A percentile compares a stretch with the other conserved stretches of the same genome.
phyloP scores from a whole-genome alignment of 2,113 vertebrate genomes.

The Tachysurus fulvidraco region DNA sequence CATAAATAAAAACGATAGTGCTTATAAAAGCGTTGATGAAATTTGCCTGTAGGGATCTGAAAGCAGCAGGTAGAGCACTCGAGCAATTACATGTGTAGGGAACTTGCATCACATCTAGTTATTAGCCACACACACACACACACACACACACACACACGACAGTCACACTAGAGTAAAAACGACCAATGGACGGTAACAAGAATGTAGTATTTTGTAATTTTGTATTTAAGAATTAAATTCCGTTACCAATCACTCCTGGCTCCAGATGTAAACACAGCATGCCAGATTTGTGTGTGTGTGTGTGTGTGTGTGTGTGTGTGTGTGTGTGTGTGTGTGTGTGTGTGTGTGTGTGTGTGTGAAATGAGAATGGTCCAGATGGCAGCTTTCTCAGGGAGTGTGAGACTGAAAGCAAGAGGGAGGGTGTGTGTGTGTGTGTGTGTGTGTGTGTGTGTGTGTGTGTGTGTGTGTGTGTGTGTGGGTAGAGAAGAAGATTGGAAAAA shows the following conservation, averaged over 20 bases:
- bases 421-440: too few relatives aligned
- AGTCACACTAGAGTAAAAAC: not conserved
- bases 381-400: constrained; percentile 39
- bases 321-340: constrained; percentile 36
- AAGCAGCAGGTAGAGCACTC: constrained; percentile 28
- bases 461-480: not conserved
- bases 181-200: not conserved
- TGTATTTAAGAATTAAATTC: constrained; percentile 24
- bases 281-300: constrained; percentile 33
- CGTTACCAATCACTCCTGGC: constrained; percentile 7
- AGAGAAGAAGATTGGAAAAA: constrained; percentile 3
- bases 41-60: constrained; percentile 10
- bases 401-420: not conserved
- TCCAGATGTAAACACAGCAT: constrained; percentile 45
- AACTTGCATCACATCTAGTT: constrained; percentile 36
- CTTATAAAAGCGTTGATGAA: not conserved
- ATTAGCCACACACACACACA: constrained; percentile 31
- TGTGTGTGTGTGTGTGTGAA: constrained; percentile 20
- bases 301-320: constrained; percentile 22
- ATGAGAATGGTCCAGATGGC: constrained; percentile 53
- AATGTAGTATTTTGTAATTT: not conserved
- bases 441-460: constrained; percentile 11
- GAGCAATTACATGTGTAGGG: constrained; percentile 17
- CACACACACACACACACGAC: constrained; percentile 10
- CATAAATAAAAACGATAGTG: not conserved